Conservation (phyloP, 1,140 invertebrate genomes). For the Cardiocondyla obscurior region DNA sequence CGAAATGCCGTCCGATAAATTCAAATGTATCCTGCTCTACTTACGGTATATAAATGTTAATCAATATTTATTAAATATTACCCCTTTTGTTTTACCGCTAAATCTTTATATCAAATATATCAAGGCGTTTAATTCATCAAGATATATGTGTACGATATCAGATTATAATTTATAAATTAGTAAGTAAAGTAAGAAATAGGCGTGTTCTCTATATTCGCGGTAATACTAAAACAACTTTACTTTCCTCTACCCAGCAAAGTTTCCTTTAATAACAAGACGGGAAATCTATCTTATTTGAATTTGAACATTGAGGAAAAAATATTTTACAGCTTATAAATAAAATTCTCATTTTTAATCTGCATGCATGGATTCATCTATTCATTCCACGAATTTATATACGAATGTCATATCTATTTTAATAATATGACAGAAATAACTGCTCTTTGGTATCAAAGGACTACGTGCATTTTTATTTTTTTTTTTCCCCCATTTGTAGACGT, state of each 20-base stretch:
- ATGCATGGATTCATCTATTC: not conserved
- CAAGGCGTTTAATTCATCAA: not conserved
- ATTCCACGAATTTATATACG: not conserved
- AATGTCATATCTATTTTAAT: not conserved
- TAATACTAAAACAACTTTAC: not conserved
- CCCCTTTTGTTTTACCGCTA: not conserved
- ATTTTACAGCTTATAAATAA: not conserved
- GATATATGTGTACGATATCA: not conserved
- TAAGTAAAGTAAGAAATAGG: not conserved
- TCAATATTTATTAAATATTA: too few relatives aligned
- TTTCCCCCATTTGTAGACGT: not conserved
- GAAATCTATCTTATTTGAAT: not conserved
- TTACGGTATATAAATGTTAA: not conserved
- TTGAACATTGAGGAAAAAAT: not conserved
- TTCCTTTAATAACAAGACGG: not conserved
- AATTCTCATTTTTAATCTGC: not conserved
- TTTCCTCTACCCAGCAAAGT: not conserved
- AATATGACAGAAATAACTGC: not conserved
- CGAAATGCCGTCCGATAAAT: not conserved
- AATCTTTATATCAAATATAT: not conserved
- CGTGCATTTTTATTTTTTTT: not conserved
- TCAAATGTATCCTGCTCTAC: slow-evolving; percentile 2
- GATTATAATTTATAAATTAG: not conserved
- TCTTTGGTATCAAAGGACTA: not conserved
- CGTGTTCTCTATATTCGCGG: not conserved